Conservation (phyloP, 2,113 vertebrate genomes). For the Hippocampus abdominalis region DNA sequence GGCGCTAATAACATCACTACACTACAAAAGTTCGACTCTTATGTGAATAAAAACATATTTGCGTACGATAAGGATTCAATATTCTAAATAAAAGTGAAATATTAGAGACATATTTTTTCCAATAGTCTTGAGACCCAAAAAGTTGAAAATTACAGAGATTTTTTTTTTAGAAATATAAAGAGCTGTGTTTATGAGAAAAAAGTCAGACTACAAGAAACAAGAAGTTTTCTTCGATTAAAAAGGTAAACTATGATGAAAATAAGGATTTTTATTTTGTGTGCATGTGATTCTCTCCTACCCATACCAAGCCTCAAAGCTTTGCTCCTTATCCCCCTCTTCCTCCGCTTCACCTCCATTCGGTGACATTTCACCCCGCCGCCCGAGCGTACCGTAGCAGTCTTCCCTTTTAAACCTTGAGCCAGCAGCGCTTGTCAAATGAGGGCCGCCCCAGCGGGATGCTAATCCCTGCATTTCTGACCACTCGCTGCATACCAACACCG, state of each 20-base stretch:
- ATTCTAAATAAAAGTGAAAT: not conserved
- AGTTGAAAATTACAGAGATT: no score
- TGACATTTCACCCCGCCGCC: constrained; percentile 18
- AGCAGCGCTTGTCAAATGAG: constrained; percentile 61
- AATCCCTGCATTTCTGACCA: constrained; percentile 27
- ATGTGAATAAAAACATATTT: not conserved
- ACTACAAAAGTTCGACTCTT: not conserved
- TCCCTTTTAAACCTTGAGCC: constrained; percentile 59
- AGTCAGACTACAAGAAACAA: no score
- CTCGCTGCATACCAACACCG: constrained; percentile 12
- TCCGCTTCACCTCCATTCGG: not conserved
- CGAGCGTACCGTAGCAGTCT: constrained; percentile 35
- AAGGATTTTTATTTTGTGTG: no score
- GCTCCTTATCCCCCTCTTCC: constrained; percentile 5
- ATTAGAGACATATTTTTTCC: not conserved
- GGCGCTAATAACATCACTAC: not conserved
- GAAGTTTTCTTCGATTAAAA: no score
- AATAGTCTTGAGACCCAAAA: no score
- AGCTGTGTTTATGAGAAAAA: no score
- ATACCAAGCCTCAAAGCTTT: constrained; percentile 36
- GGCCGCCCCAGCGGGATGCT: constrained; percentile 44
- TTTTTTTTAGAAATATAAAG: no score
- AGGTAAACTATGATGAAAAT: no score
- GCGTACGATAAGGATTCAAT: not conserved
- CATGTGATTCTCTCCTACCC: not conserved